Evolutionary conservation across 2,888 invertebrate genomes (phyloP), one percentile per base, ranked within the genome.

Genomic region (Eupithecia vulgata): DNA sequence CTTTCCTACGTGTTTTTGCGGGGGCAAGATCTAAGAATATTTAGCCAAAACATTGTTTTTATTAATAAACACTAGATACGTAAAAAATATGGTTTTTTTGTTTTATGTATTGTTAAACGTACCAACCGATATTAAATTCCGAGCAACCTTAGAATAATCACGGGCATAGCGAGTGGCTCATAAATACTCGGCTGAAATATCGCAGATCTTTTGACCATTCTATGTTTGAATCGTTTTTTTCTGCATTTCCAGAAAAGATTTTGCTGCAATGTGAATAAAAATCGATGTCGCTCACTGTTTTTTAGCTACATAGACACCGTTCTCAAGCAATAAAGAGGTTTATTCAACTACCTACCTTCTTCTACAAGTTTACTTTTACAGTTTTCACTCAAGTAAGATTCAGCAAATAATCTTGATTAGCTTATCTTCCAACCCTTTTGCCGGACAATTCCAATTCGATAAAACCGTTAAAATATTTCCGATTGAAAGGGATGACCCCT

Each of bases 401-500:
- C 30, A 30, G 30, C 30, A 30, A 34, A 61, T 35, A 35, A 17
- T 12, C 8, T 17, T 61, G 61, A 30, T 35, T 62, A 25, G 35
- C 21, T n/a, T 12, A 40, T 5, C 12, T 64, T 13, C 37, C 17
- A 35, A 64, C 17, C 64, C 64, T n/a, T 37, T 13, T n/a, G 40
- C 65, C 40, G 65, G 42, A 40, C 1, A 40, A 6, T 37, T 37
- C 6, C 40, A 40, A 34, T 40, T 81, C 81, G 80, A 45, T 67
- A 67, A 34, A 67, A 30, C 45, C 67, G 34, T 67, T n/a, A 48
- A 67, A 45, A 67, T 67, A 48, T 67, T 48, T 67, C 64, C 70
- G 48, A 69, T 67, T 65, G 65, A 42, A 65, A 65, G 69, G 35
- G 59, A 66, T 66, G 68, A 45, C 65, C 64, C 65, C 67, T 1